These are phyloP conservation scores for Philotrypesis tridentata DNA, from an alignment of 1,140 invertebrate genomes.

Conservation along the genomic window DNA sequence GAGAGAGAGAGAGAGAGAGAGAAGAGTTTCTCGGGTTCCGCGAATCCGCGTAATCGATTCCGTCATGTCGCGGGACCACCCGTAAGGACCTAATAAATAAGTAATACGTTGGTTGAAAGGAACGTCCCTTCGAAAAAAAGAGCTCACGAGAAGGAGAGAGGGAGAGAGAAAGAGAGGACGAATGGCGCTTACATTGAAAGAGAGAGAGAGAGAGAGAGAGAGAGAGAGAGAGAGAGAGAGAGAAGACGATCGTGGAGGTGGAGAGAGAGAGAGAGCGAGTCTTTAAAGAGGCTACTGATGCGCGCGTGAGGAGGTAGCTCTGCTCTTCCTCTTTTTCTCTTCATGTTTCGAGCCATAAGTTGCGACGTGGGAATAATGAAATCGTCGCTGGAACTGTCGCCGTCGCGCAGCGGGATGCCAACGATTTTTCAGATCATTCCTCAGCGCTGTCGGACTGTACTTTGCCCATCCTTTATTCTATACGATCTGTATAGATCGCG, in stretches of 20 bases:
- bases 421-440: conserved; percentile 3
- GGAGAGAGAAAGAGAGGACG: not conserved
- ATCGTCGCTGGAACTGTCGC: conserved; percentile 52
- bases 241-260: not conserved
- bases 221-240: not conserved
- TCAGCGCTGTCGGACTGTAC: not conserved
- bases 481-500: too few species aligned
- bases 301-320: not conserved
- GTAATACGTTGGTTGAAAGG: conserved; percentile 68
- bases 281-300: not conserved
- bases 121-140: conserved; percentile 49
- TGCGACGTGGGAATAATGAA: conserved; percentile 46
- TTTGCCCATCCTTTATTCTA: too few species aligned
- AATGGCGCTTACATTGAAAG: conserved; percentile 7
- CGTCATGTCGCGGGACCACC: conserved; percentile 74
- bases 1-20: conserved; percentile 48
- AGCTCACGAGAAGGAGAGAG: conserved; percentile 31
- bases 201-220: conserved; percentile 23
- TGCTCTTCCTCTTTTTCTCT: not conserved
- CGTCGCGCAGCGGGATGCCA: conserved; percentile 30
- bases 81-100: conserved; percentile 73
- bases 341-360: conserved; percentile 20
- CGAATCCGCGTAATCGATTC: conserved; percentile 74
- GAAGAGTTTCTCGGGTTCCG: conserved; percentile 64
- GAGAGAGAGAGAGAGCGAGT: not conserved